Evolutionary conservation across 2,113 vertebrate genomes (phyloP), one percentile per base, ranked within the genome.

Genomic region (Pitta sordida): DNA sequence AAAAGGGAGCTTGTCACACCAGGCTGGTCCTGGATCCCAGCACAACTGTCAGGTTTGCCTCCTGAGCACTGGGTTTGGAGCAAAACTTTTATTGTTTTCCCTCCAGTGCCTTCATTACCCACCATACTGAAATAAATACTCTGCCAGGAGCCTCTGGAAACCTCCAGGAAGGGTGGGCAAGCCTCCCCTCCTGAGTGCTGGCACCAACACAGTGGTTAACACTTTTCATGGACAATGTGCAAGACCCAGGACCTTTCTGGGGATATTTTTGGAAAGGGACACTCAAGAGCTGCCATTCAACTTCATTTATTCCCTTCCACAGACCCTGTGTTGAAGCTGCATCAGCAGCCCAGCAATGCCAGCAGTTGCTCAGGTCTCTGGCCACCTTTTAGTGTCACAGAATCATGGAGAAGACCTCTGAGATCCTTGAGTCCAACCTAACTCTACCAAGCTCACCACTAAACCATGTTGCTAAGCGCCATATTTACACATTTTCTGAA

Each of bases 151-250:
- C 14, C 9, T 14, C 55, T 32, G 39, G 49, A 65, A 65, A 21
- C 39, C 46, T 37, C n/a, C 2, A 3, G 46, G 27, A 69, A 58
- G 56, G 43, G 62, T 11, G 2, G 37, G 5, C 5, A n/a, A 30
- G 6, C 9, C 36, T 80, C 71, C 1, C 4, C 8, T 63, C 34
- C 62, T 0, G 0, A 86, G 9, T 26, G 18, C 65, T 79, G 55
- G 34, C 27, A 43, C 46, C 62, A 56, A 7, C 15, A 58, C 34
- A 49, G 22, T 48, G 7, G 14, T 62, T 53, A 49, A 52, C 20
- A 20, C 13, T 58, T 32, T 46, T 48, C 19, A 44, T 51, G 37
- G 30, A 67, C 37, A 27, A 7, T 19, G 20, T 29, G 13, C 46
- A 36, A 68, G 44, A 36, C 9, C 22, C 17, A n/a, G 62, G 39